Percentiles rank a stretch among this genome's conserved stretches.
phyloP scores from a whole-genome alignment of 2,113 vertebrate genomes.

The Trematomus loennbergii region DNA sequence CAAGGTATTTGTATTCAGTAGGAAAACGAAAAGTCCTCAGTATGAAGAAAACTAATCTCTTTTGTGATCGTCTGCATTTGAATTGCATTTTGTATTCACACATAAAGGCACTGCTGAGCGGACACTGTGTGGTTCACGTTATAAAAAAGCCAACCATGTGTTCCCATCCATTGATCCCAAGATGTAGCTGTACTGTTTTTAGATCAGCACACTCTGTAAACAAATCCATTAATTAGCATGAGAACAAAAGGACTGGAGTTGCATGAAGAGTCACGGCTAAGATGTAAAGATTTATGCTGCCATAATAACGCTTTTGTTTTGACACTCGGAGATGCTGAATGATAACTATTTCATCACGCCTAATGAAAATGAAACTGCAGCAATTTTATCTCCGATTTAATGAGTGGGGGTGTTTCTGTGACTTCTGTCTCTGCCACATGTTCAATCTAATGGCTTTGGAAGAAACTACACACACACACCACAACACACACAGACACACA shows the following conservation, averaged over 20 bases:
- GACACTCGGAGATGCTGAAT: constrained; percentile 2
- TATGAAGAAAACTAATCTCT: not conserved
- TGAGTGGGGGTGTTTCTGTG: not conserved
- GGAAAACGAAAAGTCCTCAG: constrained; percentile 8
- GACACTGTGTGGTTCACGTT: not conserved
- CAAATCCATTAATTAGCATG: not conserved
- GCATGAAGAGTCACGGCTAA: not conserved
- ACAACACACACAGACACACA: no score
- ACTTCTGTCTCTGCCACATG: not conserved
- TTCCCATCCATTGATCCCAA: not conserved
- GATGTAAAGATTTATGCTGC: constrained; percentile 4
- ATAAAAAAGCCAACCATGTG: not conserved
- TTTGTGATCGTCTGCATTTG: not conserved
- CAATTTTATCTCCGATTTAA: not conserved
- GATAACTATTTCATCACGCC: not conserved
- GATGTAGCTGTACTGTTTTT: not conserved
- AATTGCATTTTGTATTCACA: constrained; percentile 15
- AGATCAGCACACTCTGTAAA: not conserved
- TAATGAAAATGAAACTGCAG: not conserved
- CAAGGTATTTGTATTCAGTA: not conserved
- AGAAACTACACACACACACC: no score
- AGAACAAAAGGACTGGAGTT: not conserved
- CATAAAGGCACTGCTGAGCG: not conserved
- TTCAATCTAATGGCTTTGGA: not conserved
- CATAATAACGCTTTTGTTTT: not conserved